phyloP scores from a whole-genome alignment of 1,140 invertebrate genomes.

The Sitodiplosis mosellana region DNA sequence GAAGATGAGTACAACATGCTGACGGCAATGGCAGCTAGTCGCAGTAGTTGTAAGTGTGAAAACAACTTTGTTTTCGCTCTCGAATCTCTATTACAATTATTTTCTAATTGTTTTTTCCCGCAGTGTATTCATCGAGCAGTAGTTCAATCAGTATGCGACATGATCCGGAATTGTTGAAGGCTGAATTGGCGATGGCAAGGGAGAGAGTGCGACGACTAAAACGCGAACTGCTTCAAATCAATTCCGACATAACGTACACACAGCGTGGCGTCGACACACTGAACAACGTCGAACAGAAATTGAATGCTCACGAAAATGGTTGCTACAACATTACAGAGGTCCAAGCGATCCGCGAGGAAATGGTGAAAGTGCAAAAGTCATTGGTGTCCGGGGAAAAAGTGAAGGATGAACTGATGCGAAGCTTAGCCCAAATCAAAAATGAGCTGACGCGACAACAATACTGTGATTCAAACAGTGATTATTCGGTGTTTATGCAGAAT shows the following conservation, averaged over 20 bases:
- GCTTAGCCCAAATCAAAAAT: slow-evolving; percentile 79
- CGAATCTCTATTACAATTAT: neutral
- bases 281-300: slow-evolving; percentile 79
- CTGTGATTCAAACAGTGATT: slow-evolving; percentile 52
- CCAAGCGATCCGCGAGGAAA: slow-evolving; percentile 81
- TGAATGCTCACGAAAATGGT: slow-evolving; percentile 58
- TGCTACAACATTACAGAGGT: slow-evolving; percentile 87
- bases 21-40: slow-evolving; percentile 64
- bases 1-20: slow-evolving; percentile 93
- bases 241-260: slow-evolving; percentile 78
- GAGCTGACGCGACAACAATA: slow-evolving; percentile 73
- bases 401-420: slow-evolving; percentile 84
- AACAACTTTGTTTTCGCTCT: neutral
- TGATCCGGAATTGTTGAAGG: slow-evolving; percentile 83
- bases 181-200: slow-evolving; percentile 75
- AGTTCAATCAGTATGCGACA: slow-evolving; percentile 80
- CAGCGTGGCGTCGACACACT: slow-evolving; percentile 83
- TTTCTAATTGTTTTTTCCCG: slow-evolving; percentile 12
- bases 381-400: slow-evolving; percentile 80
- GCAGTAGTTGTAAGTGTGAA: slow-evolving; percentile 59
- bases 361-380: slow-evolving; percentile 82
- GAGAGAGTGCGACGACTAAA: slow-evolving; percentile 75
- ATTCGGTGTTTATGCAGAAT: slow-evolving; percentile 5
- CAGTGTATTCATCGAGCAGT: slow-evolving; percentile 73
- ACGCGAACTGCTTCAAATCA: slow-evolving; percentile 78